Evolutionary conservation across 2,797 vertebrate genomes (phyloP).

Genomic region (Vespertilio murinus): DNA sequence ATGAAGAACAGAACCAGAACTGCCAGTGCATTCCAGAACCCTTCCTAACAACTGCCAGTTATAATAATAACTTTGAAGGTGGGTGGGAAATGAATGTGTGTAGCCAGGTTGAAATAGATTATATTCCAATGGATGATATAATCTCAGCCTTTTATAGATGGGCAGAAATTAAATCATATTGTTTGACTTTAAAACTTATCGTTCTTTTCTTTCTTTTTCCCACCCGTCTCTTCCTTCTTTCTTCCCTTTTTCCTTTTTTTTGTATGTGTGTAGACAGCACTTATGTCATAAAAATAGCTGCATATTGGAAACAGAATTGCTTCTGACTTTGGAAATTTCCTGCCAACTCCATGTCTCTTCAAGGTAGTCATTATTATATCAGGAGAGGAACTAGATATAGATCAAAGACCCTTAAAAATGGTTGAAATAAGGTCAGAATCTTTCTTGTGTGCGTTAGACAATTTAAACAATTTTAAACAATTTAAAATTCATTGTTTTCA

Average conservation of each 20-base stretch:
- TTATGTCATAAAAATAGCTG: not conserved
- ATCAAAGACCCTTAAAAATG: not conserved
- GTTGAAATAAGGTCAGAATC: not conserved
- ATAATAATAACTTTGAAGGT: not conserved
- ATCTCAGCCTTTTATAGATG: not conserved
- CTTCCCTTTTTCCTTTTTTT: not conserved
- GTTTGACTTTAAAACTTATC: not conserved
- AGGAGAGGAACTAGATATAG: not conserved
- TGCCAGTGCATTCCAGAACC: slow-evolving; percentile 5
- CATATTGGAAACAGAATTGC: not conserved
- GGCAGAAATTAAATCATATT: not conserved
- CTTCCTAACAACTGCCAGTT: not conserved
- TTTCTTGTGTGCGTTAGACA: not conserved
- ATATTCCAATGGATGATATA: not conserved
- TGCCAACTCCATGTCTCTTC: not conserved
- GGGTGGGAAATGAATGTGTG: not conserved
- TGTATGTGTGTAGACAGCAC: not conserved
- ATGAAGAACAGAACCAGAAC: slow-evolving; percentile 49
- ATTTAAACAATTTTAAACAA: too few species aligned
- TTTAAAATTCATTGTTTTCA: not conserved
- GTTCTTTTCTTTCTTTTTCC: not conserved
- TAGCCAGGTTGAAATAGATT: not conserved
- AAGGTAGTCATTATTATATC: not conserved
- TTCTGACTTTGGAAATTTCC: not conserved
- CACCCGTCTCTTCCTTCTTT: not conserved